phyloP scores from a whole-genome alignment of 2,797 vertebrate species.

The Phrynocephalus vlangalii region DNA sequence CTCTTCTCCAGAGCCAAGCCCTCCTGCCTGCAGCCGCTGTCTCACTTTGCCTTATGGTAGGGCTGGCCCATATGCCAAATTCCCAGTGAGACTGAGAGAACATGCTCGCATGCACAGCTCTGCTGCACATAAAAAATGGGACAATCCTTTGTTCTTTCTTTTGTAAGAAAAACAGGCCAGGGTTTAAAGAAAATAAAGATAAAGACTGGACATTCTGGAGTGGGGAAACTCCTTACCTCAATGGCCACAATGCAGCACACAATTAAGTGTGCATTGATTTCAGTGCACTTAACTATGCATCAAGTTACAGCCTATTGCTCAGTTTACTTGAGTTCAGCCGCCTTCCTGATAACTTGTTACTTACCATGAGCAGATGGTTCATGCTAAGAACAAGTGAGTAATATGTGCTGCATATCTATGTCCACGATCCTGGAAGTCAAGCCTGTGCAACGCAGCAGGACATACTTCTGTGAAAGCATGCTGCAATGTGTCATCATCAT shows the following conservation, averaged over 20 bases:
- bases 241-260: neutral
- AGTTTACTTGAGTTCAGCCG: neutral
- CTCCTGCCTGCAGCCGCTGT: neutral
- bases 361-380: neutral
- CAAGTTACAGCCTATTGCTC: neutral
- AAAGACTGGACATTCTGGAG: neutral
- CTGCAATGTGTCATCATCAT: neutral
- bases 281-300: neutral
- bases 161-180: neutral
- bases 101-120: neutral
- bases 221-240: neutral
- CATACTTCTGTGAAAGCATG: neutral
- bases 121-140: neutral
- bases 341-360: neutral
- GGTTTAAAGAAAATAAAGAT: neutral
- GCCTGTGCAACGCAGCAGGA: too few relatives aligned
- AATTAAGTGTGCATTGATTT: constrained; percentile 35
- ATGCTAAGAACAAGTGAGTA: neutral
- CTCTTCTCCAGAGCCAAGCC: neutral
- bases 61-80: neutral
- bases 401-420: neutral
- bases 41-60: neutral
- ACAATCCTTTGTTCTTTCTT: neutral
- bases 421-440: neutral
- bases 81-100: neutral